Conservation (phyloP, 2,797 vertebrate species). For the Rhabdophis nuchalis region DNA sequence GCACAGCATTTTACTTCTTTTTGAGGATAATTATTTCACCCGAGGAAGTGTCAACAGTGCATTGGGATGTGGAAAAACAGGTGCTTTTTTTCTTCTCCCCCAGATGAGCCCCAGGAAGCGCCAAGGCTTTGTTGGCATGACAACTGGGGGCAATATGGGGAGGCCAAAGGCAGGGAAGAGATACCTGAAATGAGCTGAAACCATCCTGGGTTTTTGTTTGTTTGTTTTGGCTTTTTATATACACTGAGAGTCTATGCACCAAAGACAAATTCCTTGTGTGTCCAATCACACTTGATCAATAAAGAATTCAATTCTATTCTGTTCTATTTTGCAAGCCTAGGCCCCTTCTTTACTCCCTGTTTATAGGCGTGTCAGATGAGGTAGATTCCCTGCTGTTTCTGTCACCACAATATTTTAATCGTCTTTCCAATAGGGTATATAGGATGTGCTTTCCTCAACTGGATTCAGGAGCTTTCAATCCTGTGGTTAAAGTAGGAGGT, state of each 20-base stretch:
- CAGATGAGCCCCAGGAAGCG: neutral
- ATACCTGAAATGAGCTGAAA: neutral
- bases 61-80: too few relatives aligned
- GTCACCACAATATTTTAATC: neutral
- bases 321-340: too few relatives aligned
- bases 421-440: neutral
- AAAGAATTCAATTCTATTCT: too few relatives aligned
- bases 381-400: neutral
- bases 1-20: neutral
- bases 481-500: neutral
- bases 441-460: neutral
- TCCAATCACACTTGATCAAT: too few relatives aligned
- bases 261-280: too few relatives aligned
- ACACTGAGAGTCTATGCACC: too few relatives aligned
- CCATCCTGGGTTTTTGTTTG: too few relatives aligned
- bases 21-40: neutral
- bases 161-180: neutral
- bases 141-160: neutral
- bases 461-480: neutral
- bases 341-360: neutral
- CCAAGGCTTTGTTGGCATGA: constrained; percentile 11
- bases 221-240: too few relatives aligned
- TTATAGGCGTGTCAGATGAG: neutral
- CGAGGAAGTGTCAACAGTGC: too few relatives aligned
- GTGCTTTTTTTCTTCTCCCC: neutral